phyloP scores from a whole-genome alignment of 2,888 invertebrate species.

The Lepidochitona cinerea region DNA sequence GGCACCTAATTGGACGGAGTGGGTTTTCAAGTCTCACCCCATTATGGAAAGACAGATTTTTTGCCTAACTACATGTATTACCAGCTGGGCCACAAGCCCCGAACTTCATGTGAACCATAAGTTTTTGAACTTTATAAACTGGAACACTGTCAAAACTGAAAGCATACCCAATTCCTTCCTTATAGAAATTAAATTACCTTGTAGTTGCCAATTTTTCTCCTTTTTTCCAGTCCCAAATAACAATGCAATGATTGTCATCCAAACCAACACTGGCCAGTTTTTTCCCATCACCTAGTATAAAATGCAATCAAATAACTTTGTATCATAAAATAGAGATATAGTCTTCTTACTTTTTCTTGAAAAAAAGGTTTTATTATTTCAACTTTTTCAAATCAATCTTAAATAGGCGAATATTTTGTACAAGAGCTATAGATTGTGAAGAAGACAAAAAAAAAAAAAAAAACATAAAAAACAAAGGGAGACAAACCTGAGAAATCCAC shows the following conservation, averaged over 20 bases:
- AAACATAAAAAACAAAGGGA: not conserved
- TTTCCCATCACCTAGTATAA: slow-evolving; percentile 68
- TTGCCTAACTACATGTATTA: too few relatives aligned
- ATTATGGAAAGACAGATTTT: too few relatives aligned
- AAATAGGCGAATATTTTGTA: too few relatives aligned
- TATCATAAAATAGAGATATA: not conserved
- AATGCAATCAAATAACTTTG: not conserved
- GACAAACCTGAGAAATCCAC: slow-evolving; percentile 69
- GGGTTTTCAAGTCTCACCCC: too few relatives aligned
- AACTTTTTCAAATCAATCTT: not conserved
- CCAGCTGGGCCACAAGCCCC: too few relatives aligned
- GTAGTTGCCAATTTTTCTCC: slow-evolving; percentile 72
- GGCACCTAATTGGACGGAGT: too few relatives aligned
- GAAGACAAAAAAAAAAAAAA: not conserved
- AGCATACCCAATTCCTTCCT: too few relatives aligned
- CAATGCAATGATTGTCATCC: slow-evolving; percentile 71
- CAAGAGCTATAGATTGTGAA: not conserved
- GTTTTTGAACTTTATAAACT: too few relatives aligned
- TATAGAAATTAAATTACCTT: slow-evolving; percentile 64
- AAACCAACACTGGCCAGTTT: slow-evolving; percentile 71
- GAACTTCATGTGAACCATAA: too few relatives aligned
- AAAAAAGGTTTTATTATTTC: not conserved
- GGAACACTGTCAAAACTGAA: too few relatives aligned
- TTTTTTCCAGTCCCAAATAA: slow-evolving; percentile 73
- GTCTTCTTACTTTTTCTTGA: not conserved